Conservation (phyloP, 2,113 vertebrate genomes). For the Toxotes jaculatrix region DNA sequence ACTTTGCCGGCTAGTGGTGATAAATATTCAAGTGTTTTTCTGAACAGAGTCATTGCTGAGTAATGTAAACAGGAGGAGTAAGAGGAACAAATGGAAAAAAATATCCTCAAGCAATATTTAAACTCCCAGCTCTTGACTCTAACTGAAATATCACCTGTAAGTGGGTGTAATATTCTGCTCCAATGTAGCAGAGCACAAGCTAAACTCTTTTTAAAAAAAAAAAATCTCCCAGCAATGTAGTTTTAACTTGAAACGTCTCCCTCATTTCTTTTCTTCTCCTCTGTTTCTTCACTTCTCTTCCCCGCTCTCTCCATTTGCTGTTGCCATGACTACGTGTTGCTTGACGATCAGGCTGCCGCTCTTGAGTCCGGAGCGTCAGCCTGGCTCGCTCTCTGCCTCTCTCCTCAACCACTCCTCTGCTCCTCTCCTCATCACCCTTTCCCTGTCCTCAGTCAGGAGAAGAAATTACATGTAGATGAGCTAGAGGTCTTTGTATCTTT, state of each 20-base stretch:
- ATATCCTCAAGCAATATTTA: slow-evolving; percentile 51
- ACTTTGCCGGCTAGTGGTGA: slow-evolving; percentile 33
- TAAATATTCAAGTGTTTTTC: slow-evolving; percentile 53
- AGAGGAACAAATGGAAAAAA: slow-evolving; percentile 49
- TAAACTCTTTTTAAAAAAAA: slow-evolving; percentile 21
- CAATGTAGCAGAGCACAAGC: slow-evolving; percentile 30
- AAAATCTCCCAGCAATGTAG: slow-evolving; percentile 27
- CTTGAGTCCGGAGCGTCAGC: slow-evolving; percentile 65
- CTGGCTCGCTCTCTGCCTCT: slow-evolving; percentile 42
- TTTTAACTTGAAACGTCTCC: slow-evolving; percentile 59
- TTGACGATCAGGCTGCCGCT: slow-evolving; percentile 70
- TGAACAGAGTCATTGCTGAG: slow-evolving; percentile 56
- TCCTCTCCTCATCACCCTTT: slow-evolving; percentile 53
- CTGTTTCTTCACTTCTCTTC: slow-evolving; percentile 52
- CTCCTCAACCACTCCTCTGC: slow-evolving; percentile 46
- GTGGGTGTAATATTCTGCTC: slow-evolving; percentile 50
- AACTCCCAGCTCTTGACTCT: slow-evolving; percentile 45
- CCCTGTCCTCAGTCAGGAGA: slow-evolving; percentile 50
- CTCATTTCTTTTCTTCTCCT: slow-evolving; percentile 37
- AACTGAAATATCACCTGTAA: slow-evolving; percentile 56
- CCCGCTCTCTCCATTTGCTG: slow-evolving; percentile 56
- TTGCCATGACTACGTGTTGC: slow-evolving; percentile 79
- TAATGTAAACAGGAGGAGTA: slow-evolving; percentile 54
- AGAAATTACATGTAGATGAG: slow-evolving; percentile 74
- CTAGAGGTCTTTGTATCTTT: slow-evolving; percentile 42